phyloP scores from a whole-genome alignment of 2,888 invertebrate species.

The Apeira syringaria region DNA sequence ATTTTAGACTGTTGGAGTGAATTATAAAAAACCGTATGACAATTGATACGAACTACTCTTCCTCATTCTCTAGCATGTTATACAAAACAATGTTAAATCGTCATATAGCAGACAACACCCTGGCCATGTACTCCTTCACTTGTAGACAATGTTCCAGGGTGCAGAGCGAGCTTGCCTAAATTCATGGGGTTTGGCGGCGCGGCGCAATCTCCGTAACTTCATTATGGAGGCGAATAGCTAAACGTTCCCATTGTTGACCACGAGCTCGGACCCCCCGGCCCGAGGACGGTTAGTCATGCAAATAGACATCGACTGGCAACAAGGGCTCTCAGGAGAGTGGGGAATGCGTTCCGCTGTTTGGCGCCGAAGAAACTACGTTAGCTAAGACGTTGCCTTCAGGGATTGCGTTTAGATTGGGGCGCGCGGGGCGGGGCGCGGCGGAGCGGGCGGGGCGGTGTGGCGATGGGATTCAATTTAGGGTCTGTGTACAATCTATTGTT shows the following conservation, averaged over 20 bases:
- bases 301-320: constrained; percentile 66
- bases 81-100: no score
- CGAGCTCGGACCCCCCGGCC: constrained; percentile 46
- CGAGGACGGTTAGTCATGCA: constrained; percentile 71
- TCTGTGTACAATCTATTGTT: constrained; percentile 17
- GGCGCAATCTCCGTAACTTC: constrained; percentile 78
- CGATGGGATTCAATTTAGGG: constrained; percentile 24
- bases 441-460: no score
- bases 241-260: constrained; percentile 76
- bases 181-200: constrained; percentile 54
- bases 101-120: constrained; percentile 3
- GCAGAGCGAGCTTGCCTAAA: constrained; percentile 31
- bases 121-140: constrained; percentile 12
- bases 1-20: no score
- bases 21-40: no score
- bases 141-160: neutral
- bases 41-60: no score
- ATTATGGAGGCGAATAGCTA: constrained; percentile 77
- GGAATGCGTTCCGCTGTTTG: constrained; percentile 43
- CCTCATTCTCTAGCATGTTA: no score
- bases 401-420: constrained; percentile 27
- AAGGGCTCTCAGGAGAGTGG: constrained; percentile 45
- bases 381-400: constrained; percentile 27
- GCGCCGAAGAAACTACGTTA: constrained; percentile 34
- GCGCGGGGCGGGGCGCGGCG: no score